phyloP scores from a whole-genome alignment of 2,888 invertebrate genomes.

The Ichneumoninae sp. region DNA sequence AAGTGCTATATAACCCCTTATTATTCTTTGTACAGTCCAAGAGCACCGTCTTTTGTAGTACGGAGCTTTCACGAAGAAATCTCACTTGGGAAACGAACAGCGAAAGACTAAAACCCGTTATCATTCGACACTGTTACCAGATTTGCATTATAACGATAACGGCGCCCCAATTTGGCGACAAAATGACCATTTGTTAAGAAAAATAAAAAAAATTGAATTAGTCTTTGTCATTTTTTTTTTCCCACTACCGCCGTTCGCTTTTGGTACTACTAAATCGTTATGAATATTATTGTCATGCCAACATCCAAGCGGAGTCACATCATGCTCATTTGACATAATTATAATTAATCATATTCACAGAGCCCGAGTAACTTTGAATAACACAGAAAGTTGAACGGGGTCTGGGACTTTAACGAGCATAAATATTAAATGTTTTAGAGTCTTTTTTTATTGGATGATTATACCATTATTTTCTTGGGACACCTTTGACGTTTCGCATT shows the following conservation, averaged over 20 bases:
- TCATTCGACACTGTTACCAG: neutral
- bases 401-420: neutral
- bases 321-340: neutral
- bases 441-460: slow-evolving; percentile 43
- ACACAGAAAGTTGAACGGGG: neutral
- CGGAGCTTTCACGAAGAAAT: neutral
- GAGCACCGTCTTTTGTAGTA: slow-evolving; percentile 6
- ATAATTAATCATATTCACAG: slow-evolving; percentile 24
- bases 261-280: slow-evolving; percentile 29
- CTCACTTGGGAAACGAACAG: slow-evolving; percentile 1
- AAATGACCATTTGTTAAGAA: neutral
- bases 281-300: slow-evolving; percentile 31
- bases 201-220: neutral
- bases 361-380: neutral
- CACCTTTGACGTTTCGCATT: neutral
- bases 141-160: slow-evolving; percentile 25
- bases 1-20: slow-evolving; percentile 2
- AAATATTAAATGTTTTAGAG: slow-evolving; percentile 29
- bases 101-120: neutral
- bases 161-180: neutral
- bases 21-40: neutral
- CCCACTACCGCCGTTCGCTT: too few species aligned
- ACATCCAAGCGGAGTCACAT: neutral
- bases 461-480: slow-evolving; percentile 41
- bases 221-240: too few species aligned